Conservation (phyloP, 2,113 vertebrate genomes). For the Brachirus orientalis region DNA sequence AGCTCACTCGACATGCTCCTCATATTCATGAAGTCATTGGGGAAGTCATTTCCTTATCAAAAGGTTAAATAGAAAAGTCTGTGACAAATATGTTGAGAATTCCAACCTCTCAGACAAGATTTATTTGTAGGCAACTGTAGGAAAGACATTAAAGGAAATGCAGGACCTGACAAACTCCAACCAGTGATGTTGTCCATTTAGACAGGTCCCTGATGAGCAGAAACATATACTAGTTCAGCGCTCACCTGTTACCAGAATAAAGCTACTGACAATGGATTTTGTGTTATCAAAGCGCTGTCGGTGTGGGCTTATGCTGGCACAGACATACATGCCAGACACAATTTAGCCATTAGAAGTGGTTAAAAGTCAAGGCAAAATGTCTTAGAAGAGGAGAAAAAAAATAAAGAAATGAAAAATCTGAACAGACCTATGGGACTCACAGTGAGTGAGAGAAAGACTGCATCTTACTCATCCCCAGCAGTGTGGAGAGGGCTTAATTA, state of each 20-base stretch:
- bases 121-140: constrained; percentile 6
- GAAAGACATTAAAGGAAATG: constrained; percentile 13
- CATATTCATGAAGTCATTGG: constrained; percentile 40
- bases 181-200: constrained; percentile 23
- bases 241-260: constrained; percentile 20
- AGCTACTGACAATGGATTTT: constrained; percentile 39
- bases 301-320: constrained; percentile 55
- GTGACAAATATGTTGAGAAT: constrained; percentile 4
- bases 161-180: constrained; percentile 20
- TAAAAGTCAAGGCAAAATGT: constrained; percentile 49
- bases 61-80: constrained; percentile 48
- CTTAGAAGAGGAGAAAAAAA: constrained; percentile 34
- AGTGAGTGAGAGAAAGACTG: constrained; percentile 38
- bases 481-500: constrained; percentile 80
- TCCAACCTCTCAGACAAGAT: constrained; percentile 7
- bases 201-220: constrained; percentile 24
- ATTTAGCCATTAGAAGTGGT: constrained; percentile 68
- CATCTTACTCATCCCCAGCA: constrained; percentile 49
- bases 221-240: constrained; percentile 17
- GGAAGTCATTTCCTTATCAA: constrained; percentile 44
- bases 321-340: constrained; percentile 57
- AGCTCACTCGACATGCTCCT: constrained; percentile 25
- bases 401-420: background rate
- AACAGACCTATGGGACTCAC: constrained; percentile 49
- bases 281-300: constrained; percentile 59